phyloP scores from a whole-genome alignment of 2,888 invertebrate genomes.

The Phyllotreta cruciferae region DNA sequence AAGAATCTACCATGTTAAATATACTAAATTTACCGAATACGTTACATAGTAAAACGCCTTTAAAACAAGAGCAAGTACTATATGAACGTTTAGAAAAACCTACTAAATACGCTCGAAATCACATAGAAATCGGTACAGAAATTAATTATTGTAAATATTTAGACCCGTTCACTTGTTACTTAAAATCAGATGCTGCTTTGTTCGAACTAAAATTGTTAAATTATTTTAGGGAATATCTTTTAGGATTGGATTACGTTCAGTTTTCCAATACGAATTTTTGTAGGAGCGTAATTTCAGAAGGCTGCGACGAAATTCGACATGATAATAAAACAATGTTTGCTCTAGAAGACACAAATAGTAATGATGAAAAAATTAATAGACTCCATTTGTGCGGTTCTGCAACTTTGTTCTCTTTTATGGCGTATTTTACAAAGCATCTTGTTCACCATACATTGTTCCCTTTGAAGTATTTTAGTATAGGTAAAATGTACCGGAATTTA shows the following conservation, averaged over 20 bases:
- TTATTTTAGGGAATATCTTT: constrained; percentile 61
- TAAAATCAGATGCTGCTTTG: constrained; percentile 72
- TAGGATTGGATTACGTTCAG: constrained; percentile 65
- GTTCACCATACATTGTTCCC: constrained; percentile 71
- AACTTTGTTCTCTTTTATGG: constrained; percentile 75
- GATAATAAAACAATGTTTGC: constrained; percentile 67
- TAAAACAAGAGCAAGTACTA: constrained; percentile 51
- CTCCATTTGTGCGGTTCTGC: constrained; percentile 80
- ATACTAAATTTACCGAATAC: constrained; percentile 74
- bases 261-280: constrained; percentile 82
- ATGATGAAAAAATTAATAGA: constrained; percentile 63
- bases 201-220: constrained; percentile 72
- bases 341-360: constrained; percentile 65
- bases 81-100: constrained; percentile 52
- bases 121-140: constrained; percentile 65
- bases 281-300: constrained; percentile 77
- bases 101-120: constrained; percentile 58
- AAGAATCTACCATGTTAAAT: constrained; percentile 71
- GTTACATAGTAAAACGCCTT: constrained; percentile 71
- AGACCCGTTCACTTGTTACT: constrained; percentile 68
- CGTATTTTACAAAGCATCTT: constrained; percentile 73
- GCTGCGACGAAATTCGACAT: constrained; percentile 68
- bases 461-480: constrained; percentile 72
- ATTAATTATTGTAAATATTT: constrained; percentile 66
- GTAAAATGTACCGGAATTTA: constrained; percentile 71